These are phyloP conservation scores for Muscina levida DNA, from an alignment of 2,888 invertebrate species.

Conservation along the genomic window DNA sequence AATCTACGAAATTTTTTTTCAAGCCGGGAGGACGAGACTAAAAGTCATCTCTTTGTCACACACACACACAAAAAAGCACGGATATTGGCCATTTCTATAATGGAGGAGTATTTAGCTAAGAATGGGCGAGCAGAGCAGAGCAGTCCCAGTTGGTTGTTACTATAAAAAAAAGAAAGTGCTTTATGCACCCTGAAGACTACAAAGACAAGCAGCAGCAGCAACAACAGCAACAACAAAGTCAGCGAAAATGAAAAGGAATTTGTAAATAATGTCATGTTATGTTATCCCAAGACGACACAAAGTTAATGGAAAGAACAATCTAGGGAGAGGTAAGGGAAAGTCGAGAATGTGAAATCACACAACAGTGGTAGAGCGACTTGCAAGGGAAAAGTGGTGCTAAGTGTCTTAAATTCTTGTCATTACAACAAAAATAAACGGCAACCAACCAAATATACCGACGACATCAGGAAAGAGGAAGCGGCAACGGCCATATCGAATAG, in stretches of 20 bases:
- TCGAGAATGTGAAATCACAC: background rate
- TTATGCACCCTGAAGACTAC: too few species aligned
- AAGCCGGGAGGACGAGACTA: background rate
- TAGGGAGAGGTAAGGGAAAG: constrained; percentile 17
- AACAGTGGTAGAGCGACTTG: too few species aligned
- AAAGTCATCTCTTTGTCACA: background rate
- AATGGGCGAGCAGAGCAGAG: background rate
- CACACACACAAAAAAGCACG: background rate
- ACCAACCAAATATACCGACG: background rate
- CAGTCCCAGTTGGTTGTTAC: background rate
- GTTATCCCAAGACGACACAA: constrained; percentile 18
- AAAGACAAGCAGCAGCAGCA: constrained; percentile 3
- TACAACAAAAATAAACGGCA: constrained; percentile 15
- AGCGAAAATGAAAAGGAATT: constrained; percentile 37
- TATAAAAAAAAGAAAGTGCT: constrained; percentile 44
- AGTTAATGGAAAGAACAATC: constrained; percentile 18
- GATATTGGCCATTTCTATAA: constrained; percentile 39
- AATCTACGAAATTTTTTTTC: background rate
- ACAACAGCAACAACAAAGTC: constrained; percentile 19
- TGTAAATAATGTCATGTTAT: constrained; percentile 36
- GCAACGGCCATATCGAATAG: too few species aligned
- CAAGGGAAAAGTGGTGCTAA: constrained; percentile 10
- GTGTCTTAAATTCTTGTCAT: constrained; percentile 54
- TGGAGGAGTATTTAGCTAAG: constrained; percentile 36
- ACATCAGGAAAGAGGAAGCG: background rate